A percentile compares a stretch with the other conserved stretches of the same genome.
Conservation (phyloP, 2,888 invertebrate species). For the Auanema freiburgensis region DNA sequence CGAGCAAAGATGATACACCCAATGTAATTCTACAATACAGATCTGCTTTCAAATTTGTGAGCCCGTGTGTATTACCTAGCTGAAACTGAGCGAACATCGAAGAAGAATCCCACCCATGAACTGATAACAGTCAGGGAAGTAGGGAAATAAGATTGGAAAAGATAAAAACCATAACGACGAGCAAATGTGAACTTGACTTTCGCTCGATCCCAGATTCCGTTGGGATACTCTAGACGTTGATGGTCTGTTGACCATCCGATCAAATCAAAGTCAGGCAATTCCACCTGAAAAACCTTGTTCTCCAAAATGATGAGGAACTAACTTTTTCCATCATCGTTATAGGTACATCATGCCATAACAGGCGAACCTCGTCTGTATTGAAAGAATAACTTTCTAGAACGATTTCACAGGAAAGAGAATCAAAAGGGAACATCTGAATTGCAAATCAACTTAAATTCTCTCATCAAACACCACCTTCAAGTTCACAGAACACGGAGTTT, state of each 20-base stretch:
- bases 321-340: constrained; percentile 64
- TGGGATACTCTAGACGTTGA: constrained; percentile 61
- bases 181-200: constrained; percentile 64
- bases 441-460: not conserved
- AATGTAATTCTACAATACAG: constrained; percentile 56
- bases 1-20: constrained; percentile 62
- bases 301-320: not conserved
- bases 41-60: not conserved
- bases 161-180: constrained; percentile 64
- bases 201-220: constrained; percentile 63
- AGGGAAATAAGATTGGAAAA: constrained; percentile 64
- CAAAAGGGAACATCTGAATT: constrained; percentile 64
- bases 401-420: constrained; percentile 55
- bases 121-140: constrained; percentile 59
- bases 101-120: constrained; percentile 65
- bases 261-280: constrained; percentile 63
- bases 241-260: constrained; percentile 63
- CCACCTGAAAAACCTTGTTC: constrained; percentile 43
- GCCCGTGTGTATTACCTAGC: constrained; percentile 53
- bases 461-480: constrained; percentile 35
- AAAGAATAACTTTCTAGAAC: constrained; percentile 63
- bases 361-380: constrained; percentile 62
- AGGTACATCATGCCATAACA: constrained; percentile 62
- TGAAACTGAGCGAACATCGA: constrained; percentile 63
- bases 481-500: constrained; percentile 61